phyloP scores from a whole-genome alignment of 1,140 invertebrate species.

The Lepidostoma basale region DNA sequence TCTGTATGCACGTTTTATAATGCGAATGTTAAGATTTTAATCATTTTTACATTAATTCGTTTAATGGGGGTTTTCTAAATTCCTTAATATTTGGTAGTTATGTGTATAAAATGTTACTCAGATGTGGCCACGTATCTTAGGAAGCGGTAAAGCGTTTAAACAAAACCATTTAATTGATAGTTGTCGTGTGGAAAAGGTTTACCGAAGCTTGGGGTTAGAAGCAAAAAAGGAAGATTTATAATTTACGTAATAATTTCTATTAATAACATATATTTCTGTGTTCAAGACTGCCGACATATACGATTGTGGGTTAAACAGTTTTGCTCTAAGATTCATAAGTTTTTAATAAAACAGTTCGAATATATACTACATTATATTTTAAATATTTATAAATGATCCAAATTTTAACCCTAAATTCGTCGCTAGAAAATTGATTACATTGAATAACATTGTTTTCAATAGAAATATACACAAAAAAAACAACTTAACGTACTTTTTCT shows the following conservation, averaged over 20 bases:
- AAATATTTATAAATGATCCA: too few species aligned
- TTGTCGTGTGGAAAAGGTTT: constrained; percentile 44
- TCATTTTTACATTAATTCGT: too few species aligned
- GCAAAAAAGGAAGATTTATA: constrained; percentile 40
- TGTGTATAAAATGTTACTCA: neutral
- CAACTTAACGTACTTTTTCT: too few species aligned
- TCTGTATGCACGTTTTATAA: too few species aligned
- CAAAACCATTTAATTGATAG: constrained; percentile 45
- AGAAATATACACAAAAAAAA: too few species aligned
- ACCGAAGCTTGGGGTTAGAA: constrained; percentile 15
- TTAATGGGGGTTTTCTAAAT: neutral
- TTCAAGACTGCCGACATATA: neutral
- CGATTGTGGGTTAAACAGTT: neutral
- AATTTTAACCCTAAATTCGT: too few species aligned
- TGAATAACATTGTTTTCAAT: too few species aligned
- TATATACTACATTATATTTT: too few species aligned
- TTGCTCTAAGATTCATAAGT: too few species aligned
- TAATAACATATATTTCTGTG: constrained; percentile 3
- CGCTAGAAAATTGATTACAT: too few species aligned
- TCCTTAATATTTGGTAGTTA: constrained; percentile 30
- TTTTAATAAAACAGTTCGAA: too few species aligned
- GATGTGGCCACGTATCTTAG: constrained; percentile 28
- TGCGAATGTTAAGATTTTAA: too few species aligned
- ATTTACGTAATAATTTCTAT: constrained; percentile 40
- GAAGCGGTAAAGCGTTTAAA: constrained; percentile 42